phyloP scores from a whole-genome alignment of 1,140 invertebrate species.

The Zaprionus capensis region DNA sequence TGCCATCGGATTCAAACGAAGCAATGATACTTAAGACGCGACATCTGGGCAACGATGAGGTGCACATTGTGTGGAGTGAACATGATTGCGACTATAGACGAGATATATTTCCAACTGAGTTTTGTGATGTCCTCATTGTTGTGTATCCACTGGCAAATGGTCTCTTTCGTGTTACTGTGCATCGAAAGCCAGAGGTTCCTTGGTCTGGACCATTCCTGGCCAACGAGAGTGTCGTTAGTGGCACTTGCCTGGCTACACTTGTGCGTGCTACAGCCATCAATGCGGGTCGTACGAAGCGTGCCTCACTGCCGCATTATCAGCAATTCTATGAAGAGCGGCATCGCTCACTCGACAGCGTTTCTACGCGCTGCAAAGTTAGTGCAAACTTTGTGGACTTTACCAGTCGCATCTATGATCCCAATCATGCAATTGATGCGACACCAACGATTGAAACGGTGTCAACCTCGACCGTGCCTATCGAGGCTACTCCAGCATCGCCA shows the following conservation, averaged over 20 bases:
- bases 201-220: constrained; percentile 97
- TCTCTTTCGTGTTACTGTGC: constrained; percentile 92
- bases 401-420: constrained; percentile 92
- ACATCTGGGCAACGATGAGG: constrained; percentile 99
- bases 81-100: constrained; percentile 97
- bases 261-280: constrained; percentile 96
- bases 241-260: constrained; percentile 92
- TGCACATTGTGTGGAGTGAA: constrained; percentile 99
- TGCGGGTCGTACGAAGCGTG: constrained; percentile 95
- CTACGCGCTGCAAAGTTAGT: constrained; percentile 93
- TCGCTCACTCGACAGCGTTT: constrained; percentile 93
- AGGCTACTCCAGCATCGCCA: constrained; percentile 28
- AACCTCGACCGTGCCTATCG: constrained; percentile 72
- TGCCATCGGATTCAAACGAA: constrained; percentile 95
- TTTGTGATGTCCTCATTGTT: constrained; percentile 99
- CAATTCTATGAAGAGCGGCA: constrained; percentile 97
- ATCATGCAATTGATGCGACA: constrained; percentile 84
- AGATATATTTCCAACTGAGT: constrained; percentile 99
- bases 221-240: constrained; percentile 96
- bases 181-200: constrained; percentile 94
- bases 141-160: constrained; percentile 96
- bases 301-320: constrained; percentile 94
- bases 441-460: constrained; percentile 60
- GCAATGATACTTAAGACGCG: constrained; percentile 96
- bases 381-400: constrained; percentile 97